These are phyloP conservation scores for Halcyon leucocephala DNA, from an alignment of 2,797 vertebrate genomes.

Conservation along the genomic window DNA sequence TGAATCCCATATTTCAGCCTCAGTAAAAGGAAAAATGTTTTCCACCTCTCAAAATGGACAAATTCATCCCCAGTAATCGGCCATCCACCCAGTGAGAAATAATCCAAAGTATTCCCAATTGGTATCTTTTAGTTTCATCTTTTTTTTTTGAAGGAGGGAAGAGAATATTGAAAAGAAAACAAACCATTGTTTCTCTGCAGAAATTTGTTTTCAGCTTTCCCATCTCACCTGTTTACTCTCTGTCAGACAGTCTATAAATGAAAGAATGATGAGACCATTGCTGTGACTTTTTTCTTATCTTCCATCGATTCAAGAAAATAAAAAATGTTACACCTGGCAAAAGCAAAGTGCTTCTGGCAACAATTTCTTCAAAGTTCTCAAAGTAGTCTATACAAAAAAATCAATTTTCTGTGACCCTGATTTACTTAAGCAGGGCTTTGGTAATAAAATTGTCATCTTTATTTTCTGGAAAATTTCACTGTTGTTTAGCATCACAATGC, in stretches of 20 bases:
- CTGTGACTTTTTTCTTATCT: not conserved
- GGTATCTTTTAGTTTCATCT: not conserved
- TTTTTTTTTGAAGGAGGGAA: not conserved
- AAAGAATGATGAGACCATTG: not conserved
- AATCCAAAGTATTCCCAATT: not conserved
- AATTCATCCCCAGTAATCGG: not conserved
- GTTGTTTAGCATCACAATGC: not conserved
- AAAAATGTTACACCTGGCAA: not conserved
- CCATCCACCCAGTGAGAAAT: not conserved
- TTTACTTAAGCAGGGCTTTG: conserved; percentile 2
- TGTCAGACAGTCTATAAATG: not conserved
- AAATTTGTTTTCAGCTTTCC: not conserved
- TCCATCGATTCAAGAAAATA: not conserved
- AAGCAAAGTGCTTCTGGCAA: not conserved
- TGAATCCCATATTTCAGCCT: not conserved
- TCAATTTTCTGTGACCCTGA: not conserved
- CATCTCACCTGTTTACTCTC: not conserved
- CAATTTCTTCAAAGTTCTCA: not conserved
- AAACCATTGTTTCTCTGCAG: not conserved
- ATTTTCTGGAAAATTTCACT: not conserved
- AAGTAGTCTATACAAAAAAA: not conserved
- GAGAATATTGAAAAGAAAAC: not conserved
- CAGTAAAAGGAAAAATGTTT: not conserved
- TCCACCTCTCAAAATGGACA: not conserved
- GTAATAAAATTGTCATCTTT: not conserved